phyloP scores from a whole-genome alignment of 2,888 invertebrate genomes.

The Eulithis testata region DNA sequence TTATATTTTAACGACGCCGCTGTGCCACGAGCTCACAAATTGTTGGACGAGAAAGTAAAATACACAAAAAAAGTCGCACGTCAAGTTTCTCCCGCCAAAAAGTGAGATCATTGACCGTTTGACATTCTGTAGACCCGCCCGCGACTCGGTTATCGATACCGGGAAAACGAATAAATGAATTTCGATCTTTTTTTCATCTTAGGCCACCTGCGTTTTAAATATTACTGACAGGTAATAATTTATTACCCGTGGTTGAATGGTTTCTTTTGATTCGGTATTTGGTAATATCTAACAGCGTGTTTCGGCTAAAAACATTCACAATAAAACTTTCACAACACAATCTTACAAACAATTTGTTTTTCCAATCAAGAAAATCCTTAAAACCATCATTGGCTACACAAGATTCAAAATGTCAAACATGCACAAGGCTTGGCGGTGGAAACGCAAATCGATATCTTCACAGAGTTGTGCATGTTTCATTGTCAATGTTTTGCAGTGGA shows the following conservation, averaged over 20 bases:
- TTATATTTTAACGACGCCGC: slow-evolving; percentile 43
- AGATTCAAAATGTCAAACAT: too few species aligned
- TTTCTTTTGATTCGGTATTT: slow-evolving; percentile 12
- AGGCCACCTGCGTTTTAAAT: slow-evolving; percentile 43
- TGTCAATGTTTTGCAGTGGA: too few species aligned
- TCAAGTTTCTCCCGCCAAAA: slow-evolving; percentile 82
- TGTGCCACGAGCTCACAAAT: slow-evolving; percentile 35
- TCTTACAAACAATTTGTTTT: too few species aligned
- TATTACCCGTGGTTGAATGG: slow-evolving; percentile 30
- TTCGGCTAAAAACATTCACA: too few species aligned
- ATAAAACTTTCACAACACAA: too few species aligned
- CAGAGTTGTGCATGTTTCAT: too few species aligned
- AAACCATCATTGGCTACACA: too few species aligned
- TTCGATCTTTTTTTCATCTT: slow-evolving; percentile 37
- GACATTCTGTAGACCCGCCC: slow-evolving; percentile 72
- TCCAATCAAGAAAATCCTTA: too few species aligned
- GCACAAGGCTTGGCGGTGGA: too few species aligned
- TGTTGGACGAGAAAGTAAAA: slow-evolving; percentile 78
- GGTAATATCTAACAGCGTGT: not conserved
- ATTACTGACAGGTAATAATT: slow-evolving; percentile 36
- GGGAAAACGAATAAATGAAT: slow-evolving; percentile 40
- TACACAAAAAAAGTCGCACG: slow-evolving; percentile 75
- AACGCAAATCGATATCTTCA: too few species aligned
- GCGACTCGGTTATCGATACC: slow-evolving; percentile 45
- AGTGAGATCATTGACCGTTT: slow-evolving; percentile 78